Conservation (phyloP, 2,113 vertebrate genomes). For the Ibidorhyncha struthersii region DNA sequence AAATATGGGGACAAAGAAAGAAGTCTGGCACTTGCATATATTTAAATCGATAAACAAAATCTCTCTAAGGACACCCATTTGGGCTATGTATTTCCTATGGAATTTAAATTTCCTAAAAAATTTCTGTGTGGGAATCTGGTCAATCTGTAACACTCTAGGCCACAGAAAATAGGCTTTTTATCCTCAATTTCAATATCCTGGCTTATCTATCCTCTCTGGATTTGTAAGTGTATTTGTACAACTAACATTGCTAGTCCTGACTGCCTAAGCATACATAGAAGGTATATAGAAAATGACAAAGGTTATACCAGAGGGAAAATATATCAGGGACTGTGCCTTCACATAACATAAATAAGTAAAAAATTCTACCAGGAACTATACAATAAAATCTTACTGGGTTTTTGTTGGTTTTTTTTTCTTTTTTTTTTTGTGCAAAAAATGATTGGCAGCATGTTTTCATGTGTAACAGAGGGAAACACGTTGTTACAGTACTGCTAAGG, state of each 20-base stretch:
- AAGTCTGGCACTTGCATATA: accelerated
- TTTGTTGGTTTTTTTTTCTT: too few relatives aligned
- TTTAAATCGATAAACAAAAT: neutral
- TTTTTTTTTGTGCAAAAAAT: neutral
- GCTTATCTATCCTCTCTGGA: neutral
- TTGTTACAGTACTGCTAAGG: neutral
- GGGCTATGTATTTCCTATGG: neutral
- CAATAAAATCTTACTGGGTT: neutral
- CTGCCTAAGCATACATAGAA: neutral
- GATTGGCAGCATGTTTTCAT: accelerated
- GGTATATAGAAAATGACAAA: neutral
- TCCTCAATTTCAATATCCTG: neutral
- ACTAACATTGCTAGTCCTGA: neutral
- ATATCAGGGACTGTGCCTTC: neutral
- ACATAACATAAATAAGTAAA: neutral
- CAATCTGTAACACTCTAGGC: neutral
- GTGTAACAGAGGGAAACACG: neutral
- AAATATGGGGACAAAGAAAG: neutral
- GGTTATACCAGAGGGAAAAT: neutral
- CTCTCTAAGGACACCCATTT: neutral
- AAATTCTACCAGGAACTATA: neutral
- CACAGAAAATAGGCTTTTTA: neutral
- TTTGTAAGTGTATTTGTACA: neutral
- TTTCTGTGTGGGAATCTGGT: neutral
- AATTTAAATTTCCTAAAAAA: neutral